A percentile compares a stretch with the other conserved stretches of the same genome.
phyloP scores from a whole-genome alignment of 2,113 vertebrate species.

The Athene cunicularia region DNA sequence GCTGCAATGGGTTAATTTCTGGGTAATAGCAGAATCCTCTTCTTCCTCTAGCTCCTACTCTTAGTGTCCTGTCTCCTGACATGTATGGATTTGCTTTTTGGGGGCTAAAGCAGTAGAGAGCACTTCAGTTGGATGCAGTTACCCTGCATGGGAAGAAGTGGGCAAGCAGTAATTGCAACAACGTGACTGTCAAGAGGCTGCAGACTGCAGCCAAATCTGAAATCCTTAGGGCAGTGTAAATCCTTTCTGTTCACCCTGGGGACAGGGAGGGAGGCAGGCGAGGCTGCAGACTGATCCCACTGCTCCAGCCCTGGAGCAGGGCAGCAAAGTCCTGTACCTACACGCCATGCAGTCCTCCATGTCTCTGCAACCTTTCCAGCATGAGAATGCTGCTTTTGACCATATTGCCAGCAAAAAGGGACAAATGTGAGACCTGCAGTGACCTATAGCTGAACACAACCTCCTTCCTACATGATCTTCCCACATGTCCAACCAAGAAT shows the following conservation, averaged over 20 bases:
- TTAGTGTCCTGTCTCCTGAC: neutral
- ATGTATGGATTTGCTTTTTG: accelerated
- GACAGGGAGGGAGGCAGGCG: neutral
- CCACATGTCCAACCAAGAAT: accelerated
- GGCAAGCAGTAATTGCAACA: neutral
- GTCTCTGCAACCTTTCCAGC: neutral
- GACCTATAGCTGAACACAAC: neutral
- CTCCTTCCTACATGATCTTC: accelerated
- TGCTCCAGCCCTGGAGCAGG: neutral
- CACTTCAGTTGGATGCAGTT: neutral
- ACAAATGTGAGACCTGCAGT: neutral
- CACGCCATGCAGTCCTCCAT: accelerated
- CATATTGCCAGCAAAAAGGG: neutral
- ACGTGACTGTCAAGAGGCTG: neutral
- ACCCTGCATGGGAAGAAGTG: neutral
- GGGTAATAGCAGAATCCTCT: neutral
- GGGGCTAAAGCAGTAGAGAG: neutral
- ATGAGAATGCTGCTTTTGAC: neutral
- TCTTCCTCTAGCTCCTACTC: neutral
- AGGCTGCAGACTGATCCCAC: neutral
- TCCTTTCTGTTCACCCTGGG: no score
- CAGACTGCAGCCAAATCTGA: neutral
- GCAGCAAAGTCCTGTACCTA: neutral
- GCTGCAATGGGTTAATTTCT: neutral
- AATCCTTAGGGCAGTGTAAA: neutral